A percentile compares a stretch with the other conserved stretches of the same genome.
These are phyloP conservation scores for Talpa occidentalis DNA, from an alignment of 2,113 vertebrate species.

Conservation along the genomic window DNA sequence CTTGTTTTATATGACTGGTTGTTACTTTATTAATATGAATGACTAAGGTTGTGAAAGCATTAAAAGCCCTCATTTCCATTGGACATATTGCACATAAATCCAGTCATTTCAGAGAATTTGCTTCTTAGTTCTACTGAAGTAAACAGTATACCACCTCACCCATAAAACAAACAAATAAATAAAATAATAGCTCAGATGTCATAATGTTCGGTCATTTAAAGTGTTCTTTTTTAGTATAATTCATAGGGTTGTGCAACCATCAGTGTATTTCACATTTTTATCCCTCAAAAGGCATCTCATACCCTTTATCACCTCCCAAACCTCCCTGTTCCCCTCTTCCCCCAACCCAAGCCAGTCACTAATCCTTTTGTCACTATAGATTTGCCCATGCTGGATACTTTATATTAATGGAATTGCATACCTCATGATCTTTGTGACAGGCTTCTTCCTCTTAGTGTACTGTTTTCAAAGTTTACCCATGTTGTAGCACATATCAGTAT, in stretches of 20 bases:
- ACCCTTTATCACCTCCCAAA: neutral
- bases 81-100: neutral
- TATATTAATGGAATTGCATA: neutral
- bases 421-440: neutral
- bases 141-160: no score
- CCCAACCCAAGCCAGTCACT: neutral
- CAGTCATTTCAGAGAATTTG: neutral
- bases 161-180: no score
- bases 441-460: neutral
- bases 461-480: neutral
- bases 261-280: neutral
- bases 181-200: neutral
- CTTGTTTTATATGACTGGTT: constrained; percentile 29
- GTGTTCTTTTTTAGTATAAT: neutral
- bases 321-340: neutral
- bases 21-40: neutral
- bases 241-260: neutral
- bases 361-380: neutral
- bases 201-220: neutral
- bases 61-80: neutral
- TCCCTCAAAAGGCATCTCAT: neutral
- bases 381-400: neutral
- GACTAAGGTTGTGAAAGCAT: neutral
- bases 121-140: neutral
- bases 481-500: neutral